These are phyloP conservation scores for Apoda limacodes DNA, from an alignment of 2,888 invertebrate species.

Conservation along the genomic window DNA sequence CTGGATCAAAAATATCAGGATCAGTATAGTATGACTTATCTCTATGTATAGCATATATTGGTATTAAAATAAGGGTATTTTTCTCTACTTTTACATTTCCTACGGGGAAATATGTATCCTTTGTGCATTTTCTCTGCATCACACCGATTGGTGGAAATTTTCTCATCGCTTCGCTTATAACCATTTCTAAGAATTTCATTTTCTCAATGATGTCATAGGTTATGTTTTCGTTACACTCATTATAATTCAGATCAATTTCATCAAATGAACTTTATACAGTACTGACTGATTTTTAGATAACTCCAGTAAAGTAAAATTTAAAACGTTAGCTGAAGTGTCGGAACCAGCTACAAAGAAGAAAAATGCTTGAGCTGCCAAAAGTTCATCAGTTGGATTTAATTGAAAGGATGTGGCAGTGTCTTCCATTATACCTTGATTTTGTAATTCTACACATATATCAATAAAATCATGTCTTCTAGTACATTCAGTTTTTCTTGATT, in stretches of 20 bases:
- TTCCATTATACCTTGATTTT: conserved; percentile 15
- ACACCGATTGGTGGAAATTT: conserved; percentile 39
- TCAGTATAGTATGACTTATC: conserved; percentile 43
- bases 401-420: conserved; percentile 10
- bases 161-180: conserved; percentile 39
- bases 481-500: conserved; percentile 14
- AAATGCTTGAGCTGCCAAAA: too few relatives aligned
- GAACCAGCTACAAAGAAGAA: conserved; percentile 24
- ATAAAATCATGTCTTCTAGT: conserved; percentile 21
- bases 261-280: too few relatives aligned
- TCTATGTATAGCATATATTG: conserved; percentile 37
- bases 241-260: too few relatives aligned
- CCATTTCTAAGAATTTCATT: conserved; percentile 47
- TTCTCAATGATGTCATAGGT: conserved; percentile 36
- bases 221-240: conserved; percentile 31
- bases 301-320: conserved; percentile 15
- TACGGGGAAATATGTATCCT: conserved; percentile 30
- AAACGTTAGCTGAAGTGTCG: conserved; percentile 20
- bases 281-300: too few relatives aligned
- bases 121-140: conserved; percentile 33
- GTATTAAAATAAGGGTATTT: conserved; percentile 25
- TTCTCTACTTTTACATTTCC: conserved; percentile 31
- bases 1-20: conserved; percentile 51
- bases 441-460: conserved; percentile 18
- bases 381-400: conserved; percentile 10